Evolutionary conservation across 2,888 invertebrate genomes (phyloP), one percentile per base, ranked within the genome.

Genomic region (Cheilosia vulpina): DNA sequence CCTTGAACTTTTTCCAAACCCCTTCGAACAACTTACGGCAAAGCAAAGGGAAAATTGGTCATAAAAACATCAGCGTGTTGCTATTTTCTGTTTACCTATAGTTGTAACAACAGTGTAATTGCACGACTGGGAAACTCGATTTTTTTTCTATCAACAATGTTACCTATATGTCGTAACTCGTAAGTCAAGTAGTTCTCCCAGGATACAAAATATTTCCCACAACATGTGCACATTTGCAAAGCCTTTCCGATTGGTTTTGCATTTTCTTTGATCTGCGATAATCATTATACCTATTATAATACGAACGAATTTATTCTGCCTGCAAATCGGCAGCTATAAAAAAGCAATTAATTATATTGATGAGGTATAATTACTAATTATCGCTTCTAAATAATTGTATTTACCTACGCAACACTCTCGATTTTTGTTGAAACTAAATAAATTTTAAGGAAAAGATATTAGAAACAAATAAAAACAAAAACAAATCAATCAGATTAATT

Each of bases 401-500:
- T 21, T 27, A 34, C 19, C 24, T 19, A 27, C 21, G 21, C 27
- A 1, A 4, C 9, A 15, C 47, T 50, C 21, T 41, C 27, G 31
- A 38, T 41, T 21, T 38, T 47, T 3, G 15, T 17, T 34, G 9
- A 34, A 34, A 11, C 11, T 34, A 3, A 34, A 9, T 31, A 31
- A 41, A 41, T 41, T 43, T n/a, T 43, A n/a, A n/a, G 43, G 43
- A n/a, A 43, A 43, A 43, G 7, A 19, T 31, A 27, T 19, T 13
- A 34, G 43, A 73, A 60, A 34, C 27, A 43, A 76, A 34, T 19
- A 43, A 76, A 66, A 50, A 17, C 24, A 73, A 38, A 76, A 52
- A 68, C 76, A 68, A 31, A 77, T 45, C 60, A 77, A 68, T 68
- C 34, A 4, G 15, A 9, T 43, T 34, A 55, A 76, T 66, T 57